Evolutionary conservation across 1,140 invertebrate species (phyloP).

Genomic region (Ericerus pela): DNA sequence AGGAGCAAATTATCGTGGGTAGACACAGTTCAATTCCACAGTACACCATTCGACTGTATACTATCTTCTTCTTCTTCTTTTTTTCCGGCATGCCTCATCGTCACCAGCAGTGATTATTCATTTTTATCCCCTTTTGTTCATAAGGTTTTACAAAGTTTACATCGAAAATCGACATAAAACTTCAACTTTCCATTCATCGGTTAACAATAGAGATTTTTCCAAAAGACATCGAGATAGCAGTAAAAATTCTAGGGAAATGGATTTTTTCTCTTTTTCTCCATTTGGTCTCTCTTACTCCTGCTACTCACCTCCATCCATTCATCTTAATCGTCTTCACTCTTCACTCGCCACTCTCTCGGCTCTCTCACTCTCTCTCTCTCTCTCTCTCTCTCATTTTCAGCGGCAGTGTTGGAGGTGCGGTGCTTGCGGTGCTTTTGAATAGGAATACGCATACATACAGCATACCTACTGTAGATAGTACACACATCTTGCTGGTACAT

Average conservation of each 20-base stretch:
- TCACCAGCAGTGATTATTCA: conserved; percentile 9
- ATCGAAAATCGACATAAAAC: conserved; percentile 12
- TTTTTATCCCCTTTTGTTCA: conserved; percentile 12
- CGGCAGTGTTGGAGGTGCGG: no score
- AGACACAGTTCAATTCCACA: conserved; percentile 9
- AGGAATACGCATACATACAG: no score
- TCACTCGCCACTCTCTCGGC: no score
- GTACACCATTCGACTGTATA: no score
- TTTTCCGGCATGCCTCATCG: conserved; percentile 10
- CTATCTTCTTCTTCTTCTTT: no score
- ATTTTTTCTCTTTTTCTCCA: background rate
- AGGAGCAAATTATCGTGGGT: conserved; percentile 3
- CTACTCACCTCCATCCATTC: background rate
- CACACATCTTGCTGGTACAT: no score
- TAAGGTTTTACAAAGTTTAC: conserved; percentile 11
- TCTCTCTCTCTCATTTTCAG: no score
- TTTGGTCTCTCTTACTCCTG: background rate
- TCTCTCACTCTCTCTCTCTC: no score
- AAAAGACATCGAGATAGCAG: conserved; percentile 11
- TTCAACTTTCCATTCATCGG: conserved; percentile 8
- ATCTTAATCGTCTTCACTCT: background rate
- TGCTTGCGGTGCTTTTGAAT: no score
- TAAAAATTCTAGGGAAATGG: conserved; percentile 11
- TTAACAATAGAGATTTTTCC: conserved; percentile 12
- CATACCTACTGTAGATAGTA: no score